phyloP scores from a whole-genome alignment of 2,797 vertebrate genomes.

The Rhinichthys osculus region DNA sequence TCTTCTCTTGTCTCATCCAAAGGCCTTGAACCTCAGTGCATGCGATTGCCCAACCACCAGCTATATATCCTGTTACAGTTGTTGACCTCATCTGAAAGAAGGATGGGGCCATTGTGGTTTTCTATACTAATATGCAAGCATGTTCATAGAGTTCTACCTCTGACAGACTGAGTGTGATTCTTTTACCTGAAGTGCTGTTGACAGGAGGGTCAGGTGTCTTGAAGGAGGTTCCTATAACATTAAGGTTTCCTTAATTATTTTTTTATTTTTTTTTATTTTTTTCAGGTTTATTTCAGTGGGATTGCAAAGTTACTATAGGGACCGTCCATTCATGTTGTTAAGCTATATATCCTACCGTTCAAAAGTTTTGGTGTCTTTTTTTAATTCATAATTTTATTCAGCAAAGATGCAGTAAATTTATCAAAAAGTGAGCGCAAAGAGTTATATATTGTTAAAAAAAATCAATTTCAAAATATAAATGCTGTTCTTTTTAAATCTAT shows the following conservation, averaged over 20 bases:
- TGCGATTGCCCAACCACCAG: constrained; percentile 36
- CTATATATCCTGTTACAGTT: constrained; percentile 12
- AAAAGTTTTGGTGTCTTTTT: background rate
- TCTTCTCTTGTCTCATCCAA: constrained; percentile 3
- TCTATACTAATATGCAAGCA: constrained; percentile 54
- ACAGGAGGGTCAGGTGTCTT: constrained; percentile 12
- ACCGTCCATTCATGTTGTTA: background rate
- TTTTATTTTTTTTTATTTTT: too few relatives aligned
- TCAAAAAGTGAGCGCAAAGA: background rate
- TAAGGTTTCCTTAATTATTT: constrained; percentile 3
- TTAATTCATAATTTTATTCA: background rate
- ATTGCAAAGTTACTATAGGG: background rate
- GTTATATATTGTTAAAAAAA: background rate
- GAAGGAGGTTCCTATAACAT: constrained; percentile 22
- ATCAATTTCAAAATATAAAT: background rate
- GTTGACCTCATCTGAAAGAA: constrained; percentile 18
- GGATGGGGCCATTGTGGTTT: background rate
- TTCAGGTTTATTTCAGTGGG: background rate
- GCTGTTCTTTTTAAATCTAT: background rate
- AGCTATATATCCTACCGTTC: constrained; percentile 1
- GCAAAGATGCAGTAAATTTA: background rate
- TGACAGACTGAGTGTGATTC: constrained; percentile 25
- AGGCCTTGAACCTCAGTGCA: constrained; percentile 22
- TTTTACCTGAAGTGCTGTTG: constrained; percentile 14
- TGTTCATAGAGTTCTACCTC: constrained; percentile 51